Evolutionary conservation across 2,797 vertebrate genomes (phyloP).

Genomic region (Setipinna tenuifilis): DNA sequence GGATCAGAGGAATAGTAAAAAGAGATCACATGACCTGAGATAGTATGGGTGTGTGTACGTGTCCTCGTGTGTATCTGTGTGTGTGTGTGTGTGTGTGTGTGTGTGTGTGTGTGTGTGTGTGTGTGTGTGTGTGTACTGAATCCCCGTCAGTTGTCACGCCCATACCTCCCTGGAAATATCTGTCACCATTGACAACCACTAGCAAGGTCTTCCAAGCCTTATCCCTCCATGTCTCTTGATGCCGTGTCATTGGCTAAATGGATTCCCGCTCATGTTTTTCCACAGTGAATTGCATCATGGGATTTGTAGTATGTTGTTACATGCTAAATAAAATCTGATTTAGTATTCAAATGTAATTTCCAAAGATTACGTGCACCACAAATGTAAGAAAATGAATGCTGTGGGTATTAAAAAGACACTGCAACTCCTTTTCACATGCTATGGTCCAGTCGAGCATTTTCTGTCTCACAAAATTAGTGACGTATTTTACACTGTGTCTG

Average conservation of each 20-base stretch:
- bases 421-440: neutral
- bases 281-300: slow-evolving; percentile 38
- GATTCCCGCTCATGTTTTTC: slow-evolving; percentile 32
- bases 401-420: neutral
- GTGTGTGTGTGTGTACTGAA: slow-evolving; percentile 60
- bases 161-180: slow-evolving; percentile 59
- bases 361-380: neutral
- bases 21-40: slow-evolving; percentile 68
- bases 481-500: too few species aligned
- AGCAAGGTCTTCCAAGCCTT: slow-evolving; percentile 40
- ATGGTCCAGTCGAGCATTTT: neutral
- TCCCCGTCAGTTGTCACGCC: slow-evolving; percentile 69
- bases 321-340: neutral
- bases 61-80: slow-evolving; percentile 10
- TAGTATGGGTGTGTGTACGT: slow-evolving; percentile 48
- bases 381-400: neutral
- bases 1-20: slow-evolving; percentile 68
- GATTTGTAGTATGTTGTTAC: slow-evolving; percentile 44
- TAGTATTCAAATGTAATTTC: neutral
- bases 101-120: slow-evolving; percentile 45
- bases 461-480: neutral
- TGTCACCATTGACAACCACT: slow-evolving; percentile 57
- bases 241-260: slow-evolving; percentile 36
- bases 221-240: slow-evolving; percentile 42
- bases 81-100: slow-evolving; percentile 45